A percentile compares a stretch with the other conserved stretches of the same genome.
phyloP scores from a whole-genome alignment of 2,888 invertebrate genomes.

The Scaptomyza caliginosa region DNA sequence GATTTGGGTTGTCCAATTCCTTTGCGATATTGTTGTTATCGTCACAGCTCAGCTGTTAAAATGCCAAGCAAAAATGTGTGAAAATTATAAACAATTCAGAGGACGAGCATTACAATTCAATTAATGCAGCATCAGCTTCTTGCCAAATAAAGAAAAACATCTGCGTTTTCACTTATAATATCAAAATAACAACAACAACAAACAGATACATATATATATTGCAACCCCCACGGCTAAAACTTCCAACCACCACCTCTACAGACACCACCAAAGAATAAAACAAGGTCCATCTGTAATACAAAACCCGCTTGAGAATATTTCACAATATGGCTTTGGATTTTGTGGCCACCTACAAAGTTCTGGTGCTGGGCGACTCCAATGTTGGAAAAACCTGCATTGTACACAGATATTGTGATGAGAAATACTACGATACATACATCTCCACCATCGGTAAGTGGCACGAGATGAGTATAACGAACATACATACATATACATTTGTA shows the following conservation, averaged over 20 bases:
- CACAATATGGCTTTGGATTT: slow-evolving; percentile 91
- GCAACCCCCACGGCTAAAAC: slow-evolving; percentile 60
- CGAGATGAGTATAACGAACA: slow-evolving; percentile 5
- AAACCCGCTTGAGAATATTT: slow-evolving; percentile 40
- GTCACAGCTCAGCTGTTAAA: slow-evolving; percentile 27
- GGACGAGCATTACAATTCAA: slow-evolving; percentile 13
- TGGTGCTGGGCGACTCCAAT: slow-evolving; percentile 94
- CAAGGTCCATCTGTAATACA: slow-evolving; percentile 36
- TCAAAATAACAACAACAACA: slow-evolving; percentile 60
- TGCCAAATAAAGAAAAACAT: slow-evolving; percentile 39
- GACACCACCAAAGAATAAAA: slow-evolving; percentile 25
- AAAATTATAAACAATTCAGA: slow-evolving; percentile 23
- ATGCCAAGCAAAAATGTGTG: slow-evolving; percentile 38
- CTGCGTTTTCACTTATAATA: slow-evolving; percentile 56
- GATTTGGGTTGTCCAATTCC: background rate
- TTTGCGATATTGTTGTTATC: slow-evolving; percentile 10
- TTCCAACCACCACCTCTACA: slow-evolving; percentile 27
- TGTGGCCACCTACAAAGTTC: slow-evolving; percentile 93
- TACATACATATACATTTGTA: background rate
- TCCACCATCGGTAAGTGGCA: slow-evolving; percentile 92
- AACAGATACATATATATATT: slow-evolving; percentile 69
- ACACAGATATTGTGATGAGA: slow-evolving; percentile 94
- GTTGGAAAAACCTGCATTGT: slow-evolving; percentile 96
- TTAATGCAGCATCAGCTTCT: slow-evolving; percentile 48
- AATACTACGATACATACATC: slow-evolving; percentile 95